Percentiles rank a stretch among this genome's conserved stretches.
These are phyloP conservation scores for Colistium nudipinnis DNA, from an alignment of 2,113 vertebrate genomes.

Conservation along the genomic window DNA sequence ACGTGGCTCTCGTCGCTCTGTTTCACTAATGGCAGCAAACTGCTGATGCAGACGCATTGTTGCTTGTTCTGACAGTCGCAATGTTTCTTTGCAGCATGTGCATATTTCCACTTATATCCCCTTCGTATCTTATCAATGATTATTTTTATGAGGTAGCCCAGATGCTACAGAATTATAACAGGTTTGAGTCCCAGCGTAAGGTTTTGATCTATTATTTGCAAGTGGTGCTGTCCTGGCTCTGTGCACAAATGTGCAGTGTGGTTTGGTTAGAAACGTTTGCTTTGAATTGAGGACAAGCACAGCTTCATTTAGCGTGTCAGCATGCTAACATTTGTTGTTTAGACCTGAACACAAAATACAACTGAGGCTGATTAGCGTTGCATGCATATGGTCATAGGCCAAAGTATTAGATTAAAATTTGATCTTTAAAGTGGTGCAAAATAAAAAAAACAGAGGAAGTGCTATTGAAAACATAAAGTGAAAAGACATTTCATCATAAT, in stretches of 20 bases:
- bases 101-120: background rate
- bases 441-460: background rate
- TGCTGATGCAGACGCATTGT: background rate
- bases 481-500: no score
- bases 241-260: background rate
- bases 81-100: background rate
- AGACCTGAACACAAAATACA: background rate
- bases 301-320: background rate
- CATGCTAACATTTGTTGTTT: background rate
- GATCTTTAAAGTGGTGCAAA: background rate
- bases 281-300: background rate
- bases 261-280: background rate
- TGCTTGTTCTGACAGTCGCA: constrained; percentile 1
- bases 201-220: background rate
- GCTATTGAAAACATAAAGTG: no score
- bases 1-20: constrained; percentile 32
- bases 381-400: background rate
- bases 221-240: background rate
- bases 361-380: background rate
- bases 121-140: background rate
- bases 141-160: background rate
- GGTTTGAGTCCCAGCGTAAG: constrained; percentile 3
- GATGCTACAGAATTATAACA: background rate
- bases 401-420: background rate
- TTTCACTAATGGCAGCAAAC: constrained; percentile 15